Base-by-base conservation (phyloP, 2,797 vertebrate species). In the Macroramphosus scolopax region DNA sequence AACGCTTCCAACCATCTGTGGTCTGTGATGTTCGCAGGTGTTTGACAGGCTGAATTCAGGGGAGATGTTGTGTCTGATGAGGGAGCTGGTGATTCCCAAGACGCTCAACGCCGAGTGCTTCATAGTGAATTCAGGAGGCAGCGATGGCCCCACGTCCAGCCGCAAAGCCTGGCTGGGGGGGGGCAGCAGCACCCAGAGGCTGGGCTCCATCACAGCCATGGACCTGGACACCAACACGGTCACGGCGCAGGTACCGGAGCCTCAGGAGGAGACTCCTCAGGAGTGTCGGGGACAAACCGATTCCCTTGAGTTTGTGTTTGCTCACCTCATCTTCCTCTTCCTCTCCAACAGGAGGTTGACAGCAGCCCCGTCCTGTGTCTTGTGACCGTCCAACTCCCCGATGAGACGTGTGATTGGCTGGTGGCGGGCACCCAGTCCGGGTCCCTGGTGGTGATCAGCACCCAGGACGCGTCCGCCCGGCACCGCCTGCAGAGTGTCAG, bases 371-470 rank as follows among this genome's bases (percentile, higher is more conserved):
- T 98, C 47, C 66, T 98, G 57, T 96, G 93, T 63, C 87, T 99
- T 15, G 79, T 88, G 22, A 87, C 88, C 2, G 90, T 95, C 36
- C 89, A 81, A 36, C 78, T 95, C 74, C 83, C 90, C 16, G 45
- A 71, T 8, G 89, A 93, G 63, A 67, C 84, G 26, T 86, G 89
- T 47, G 92, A 93, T 55, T 97, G 94, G 95, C 78, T 98, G 62
- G 89, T 97, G 44, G 93, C 91, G 5, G 96, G 96, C 17, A 94
- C 93, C 0, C 94, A 97, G 75, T 88, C 90, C 7, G 96, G 96
- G 12, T 88, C 86, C 26, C 78, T 99, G 7, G 80, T 95, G 61
- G 88, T 92, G 35, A 33, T 94, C 57, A 89, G 84, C 51, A 85
- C 87, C 0, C 76, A 68, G 51, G 90, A 93, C 30, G 43, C 62